Percentiles rank a stretch among this genome's conserved stretches.
Conservation (phyloP, 2,888 invertebrate genomes). For the Trichopoda pennipes region DNA sequence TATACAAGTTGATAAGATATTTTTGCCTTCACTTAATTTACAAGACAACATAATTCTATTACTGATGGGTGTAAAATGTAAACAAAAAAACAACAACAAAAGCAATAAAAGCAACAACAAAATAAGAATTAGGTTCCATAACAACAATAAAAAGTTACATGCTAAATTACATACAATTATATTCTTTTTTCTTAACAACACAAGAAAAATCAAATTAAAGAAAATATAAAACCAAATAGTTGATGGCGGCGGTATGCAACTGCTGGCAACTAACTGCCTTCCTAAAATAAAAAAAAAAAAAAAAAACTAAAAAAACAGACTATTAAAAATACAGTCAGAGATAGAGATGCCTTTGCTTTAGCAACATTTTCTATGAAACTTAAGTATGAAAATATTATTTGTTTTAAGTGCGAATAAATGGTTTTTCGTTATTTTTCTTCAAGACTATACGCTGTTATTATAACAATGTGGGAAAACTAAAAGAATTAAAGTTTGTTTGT, state of each 20-base stretch:
- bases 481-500: slow-evolving; percentile 15
- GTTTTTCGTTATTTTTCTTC: slow-evolving; percentile 34
- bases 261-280: neutral
- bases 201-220: slow-evolving; percentile 27
- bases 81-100: slow-evolving; percentile 16
- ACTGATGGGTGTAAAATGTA: slow-evolving; percentile 28
- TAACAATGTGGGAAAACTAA: slow-evolving; percentile 46
- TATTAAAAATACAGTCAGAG: slow-evolving; percentile 4
- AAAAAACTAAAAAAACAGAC: slow-evolving; percentile 6
- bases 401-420: slow-evolving; percentile 63
- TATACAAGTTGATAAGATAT: slow-evolving; percentile 68
- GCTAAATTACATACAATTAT: slow-evolving; percentile 76
- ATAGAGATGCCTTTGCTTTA: neutral
- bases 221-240: slow-evolving; percentile 27
- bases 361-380: slow-evolving; percentile 17
- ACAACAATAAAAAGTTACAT: slow-evolving; percentile 58
- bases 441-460: neutral
- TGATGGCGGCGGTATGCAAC: slow-evolving; percentile 8
- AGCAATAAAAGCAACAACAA: slow-evolving; percentile 1
- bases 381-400: slow-evolving; percentile 31
- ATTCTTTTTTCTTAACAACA: slow-evolving; percentile 6
- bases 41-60: slow-evolving; percentile 70
- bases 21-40: slow-evolving; percentile 67
- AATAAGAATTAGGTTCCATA: neutral
- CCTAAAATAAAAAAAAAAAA: neutral